Conservation (phyloP, 2,888 invertebrate species). For the Andrena fulva region DNA sequence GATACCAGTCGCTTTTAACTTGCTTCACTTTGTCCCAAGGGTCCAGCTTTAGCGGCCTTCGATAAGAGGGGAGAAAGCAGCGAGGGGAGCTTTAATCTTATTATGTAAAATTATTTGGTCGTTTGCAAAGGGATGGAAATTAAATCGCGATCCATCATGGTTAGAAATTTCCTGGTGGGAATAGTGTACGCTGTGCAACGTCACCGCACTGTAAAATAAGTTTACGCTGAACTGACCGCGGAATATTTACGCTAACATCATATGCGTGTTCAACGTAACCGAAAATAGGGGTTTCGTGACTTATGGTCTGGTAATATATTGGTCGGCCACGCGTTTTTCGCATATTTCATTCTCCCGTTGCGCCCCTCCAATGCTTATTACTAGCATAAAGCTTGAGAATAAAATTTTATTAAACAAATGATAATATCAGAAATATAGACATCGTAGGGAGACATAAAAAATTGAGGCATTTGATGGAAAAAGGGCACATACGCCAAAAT, state of each 20-base stretch:
- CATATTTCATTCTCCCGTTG: background rate
- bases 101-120: background rate
- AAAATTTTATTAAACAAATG: background rate
- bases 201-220: conserved; percentile 21
- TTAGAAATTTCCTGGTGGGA: conserved; percentile 6
- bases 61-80: background rate
- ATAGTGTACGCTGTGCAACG: background rate
- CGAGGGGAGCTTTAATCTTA: background rate
- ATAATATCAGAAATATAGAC: too few relatives aligned
- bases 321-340: background rate
- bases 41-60: too few relatives aligned
- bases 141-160: conserved; percentile 6
- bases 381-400: too few relatives aligned
- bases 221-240: background rate
- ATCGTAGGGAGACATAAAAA: too few relatives aligned
- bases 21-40: too few relatives aligned
- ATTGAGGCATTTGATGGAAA: too few relatives aligned
- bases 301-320: background rate
- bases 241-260: conserved; percentile 14
- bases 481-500: too few relatives aligned
- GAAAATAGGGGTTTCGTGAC: conserved; percentile 12
- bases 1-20: too few relatives aligned
- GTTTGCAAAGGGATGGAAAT: background rate
- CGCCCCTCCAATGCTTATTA: too few relatives aligned
- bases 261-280: background rate